Evolutionary conservation across 2,888 invertebrate genomes (phyloP), one percentile per base, ranked within the genome.

Genomic region (Lamproptera curius): DNA sequence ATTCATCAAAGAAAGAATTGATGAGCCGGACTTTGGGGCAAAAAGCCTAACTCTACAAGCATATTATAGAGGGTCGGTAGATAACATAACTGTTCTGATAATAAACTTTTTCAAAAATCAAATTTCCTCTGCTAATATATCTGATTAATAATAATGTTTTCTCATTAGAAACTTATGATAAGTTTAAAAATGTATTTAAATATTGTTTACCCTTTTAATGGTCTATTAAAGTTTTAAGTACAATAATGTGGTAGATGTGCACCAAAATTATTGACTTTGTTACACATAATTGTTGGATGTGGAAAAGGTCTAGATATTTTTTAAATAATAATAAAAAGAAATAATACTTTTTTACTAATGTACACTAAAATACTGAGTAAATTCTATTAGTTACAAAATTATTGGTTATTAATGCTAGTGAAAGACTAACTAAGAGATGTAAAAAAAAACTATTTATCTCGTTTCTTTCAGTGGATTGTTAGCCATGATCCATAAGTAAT

Each of bases 41-140:
- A 97, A 96, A 80, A 95, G 95, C 70, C 90, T 98, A 59, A 94
- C 96, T 15, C 88, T 96, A 58, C 95, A 97, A 79, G 96, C 98
- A 10, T 97, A 95, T 77, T 93, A 95, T 67, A 91, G 96, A 62
- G 97, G 97, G 35, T 97, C 97, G 1, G 91, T 95, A 52, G 98
- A 98, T 86, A 98, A 98, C 81, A 97, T 98, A 51, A 97, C 97
- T 35, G 97, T 98, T 49, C 89, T 98, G 78, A 91, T 98, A 51
- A 94, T 97, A 51, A 94, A 95, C 79, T 93, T 97, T 66, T 88
- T 89, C 65, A 90, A 92, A 71, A 83, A 80, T 53, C 71, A 63
- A 61, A 64, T 75, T 41, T 57, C 73, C 46, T 58, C 67, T 50
- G 65, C 72, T 23, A 56, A 58, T 51, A 67, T 57, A 59, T 63